A percentile compares a stretch with the other conserved stretches of the same genome.
Conservation (phyloP, 2,888 invertebrate genomes). For the Ophioninae sp. region DNA sequence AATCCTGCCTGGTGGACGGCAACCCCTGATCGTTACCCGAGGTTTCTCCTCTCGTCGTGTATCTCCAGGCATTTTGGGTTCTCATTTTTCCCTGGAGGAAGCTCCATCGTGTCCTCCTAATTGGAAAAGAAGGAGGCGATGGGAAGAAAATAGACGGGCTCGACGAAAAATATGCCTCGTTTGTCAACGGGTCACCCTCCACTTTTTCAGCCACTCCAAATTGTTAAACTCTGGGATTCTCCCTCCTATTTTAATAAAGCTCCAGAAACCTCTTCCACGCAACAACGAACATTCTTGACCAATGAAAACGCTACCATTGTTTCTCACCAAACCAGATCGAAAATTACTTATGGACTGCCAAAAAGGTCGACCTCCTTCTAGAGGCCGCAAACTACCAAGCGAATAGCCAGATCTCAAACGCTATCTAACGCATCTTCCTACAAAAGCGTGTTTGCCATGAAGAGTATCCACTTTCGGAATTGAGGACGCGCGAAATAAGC, state of each 20-base stretch:
- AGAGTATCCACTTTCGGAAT: slow-evolving; percentile 40
- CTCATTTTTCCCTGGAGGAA: slow-evolving; percentile 23
- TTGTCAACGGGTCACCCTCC: slow-evolving; percentile 19
- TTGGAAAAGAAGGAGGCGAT: slow-evolving; percentile 44
- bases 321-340: neutral
- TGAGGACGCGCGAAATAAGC: slow-evolving; percentile 34
- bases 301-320: neutral
- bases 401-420: neutral
- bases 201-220: slow-evolving; percentile 7
- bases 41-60: slow-evolving; percentile 51
- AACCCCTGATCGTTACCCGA: slow-evolving; percentile 37
- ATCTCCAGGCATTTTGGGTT: slow-evolving; percentile 29
- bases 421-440: neutral
- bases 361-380: neutral
- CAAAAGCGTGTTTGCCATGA: slow-evolving; percentile 11
- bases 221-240: neutral
- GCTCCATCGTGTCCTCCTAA: slow-evolving; percentile 46
- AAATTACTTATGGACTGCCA: neutral
- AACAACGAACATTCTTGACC: neutral
- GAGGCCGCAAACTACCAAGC: neutral
- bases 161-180: slow-evolving; percentile 42
- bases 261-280: neutral
- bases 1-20: slow-evolving; percentile 13
- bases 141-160: slow-evolving; percentile 10
- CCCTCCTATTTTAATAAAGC: neutral